phyloP scores from a whole-genome alignment of 2,113 vertebrate species.

The Nothocercus julius region DNA sequence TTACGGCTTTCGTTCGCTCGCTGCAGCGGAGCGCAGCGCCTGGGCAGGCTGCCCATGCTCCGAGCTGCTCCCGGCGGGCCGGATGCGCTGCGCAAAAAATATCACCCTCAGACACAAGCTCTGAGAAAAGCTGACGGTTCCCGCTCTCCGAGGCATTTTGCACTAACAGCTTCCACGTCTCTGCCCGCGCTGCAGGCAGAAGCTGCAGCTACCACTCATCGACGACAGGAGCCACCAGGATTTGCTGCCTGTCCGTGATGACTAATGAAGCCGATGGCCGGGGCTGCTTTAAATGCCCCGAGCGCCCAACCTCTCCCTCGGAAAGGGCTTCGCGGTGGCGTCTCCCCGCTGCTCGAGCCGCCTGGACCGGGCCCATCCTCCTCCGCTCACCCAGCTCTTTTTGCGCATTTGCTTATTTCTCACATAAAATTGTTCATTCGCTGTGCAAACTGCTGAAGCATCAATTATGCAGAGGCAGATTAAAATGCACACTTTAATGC shows the following conservation, averaged over 20 bases:
- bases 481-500: constrained; percentile 1
- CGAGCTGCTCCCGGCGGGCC: not conserved
- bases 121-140: not conserved
- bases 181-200: not conserved
- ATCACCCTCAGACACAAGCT: not conserved
- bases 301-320: not conserved
- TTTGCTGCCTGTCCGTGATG: not conserved
- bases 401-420: not conserved
- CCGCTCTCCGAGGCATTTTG: not conserved
- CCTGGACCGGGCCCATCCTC: not conserved
- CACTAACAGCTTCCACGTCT: fast-evolving
- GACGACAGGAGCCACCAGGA: fast-evolving
- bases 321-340: not conserved
- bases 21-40: not conserved
- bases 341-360: not conserved
- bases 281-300: not conserved
- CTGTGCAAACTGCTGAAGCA: constrained; percentile 22
- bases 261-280: not conserved
- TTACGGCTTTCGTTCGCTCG: not conserved
- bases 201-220: not conserved
- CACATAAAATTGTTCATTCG: not conserved
- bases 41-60: not conserved
- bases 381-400: not conserved
- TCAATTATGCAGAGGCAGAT: not conserved
- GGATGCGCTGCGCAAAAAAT: not conserved